These are phyloP conservation scores for Noctilio leporinus DNA, from an alignment of 2,113 vertebrate genomes.

Conservation along the genomic window DNA sequence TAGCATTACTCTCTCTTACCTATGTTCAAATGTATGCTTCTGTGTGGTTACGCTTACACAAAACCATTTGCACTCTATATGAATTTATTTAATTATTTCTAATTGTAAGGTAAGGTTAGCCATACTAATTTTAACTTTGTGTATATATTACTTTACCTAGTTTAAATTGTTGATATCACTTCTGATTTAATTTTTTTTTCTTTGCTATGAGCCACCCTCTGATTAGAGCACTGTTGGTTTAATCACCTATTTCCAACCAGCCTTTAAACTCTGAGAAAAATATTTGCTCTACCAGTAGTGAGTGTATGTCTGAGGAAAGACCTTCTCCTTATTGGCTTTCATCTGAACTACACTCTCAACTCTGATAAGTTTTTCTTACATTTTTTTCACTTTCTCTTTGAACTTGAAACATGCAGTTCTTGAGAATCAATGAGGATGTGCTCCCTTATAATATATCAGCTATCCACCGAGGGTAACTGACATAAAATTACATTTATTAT, in stretches of 20 bases:
- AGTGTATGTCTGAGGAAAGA: neutral
- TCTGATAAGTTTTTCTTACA: neutral
- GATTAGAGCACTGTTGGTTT: neutral
- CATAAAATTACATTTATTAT: neutral
- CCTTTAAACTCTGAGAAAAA: neutral
- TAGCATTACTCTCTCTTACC: neutral
- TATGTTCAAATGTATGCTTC: neutral
- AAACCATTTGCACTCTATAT: neutral
- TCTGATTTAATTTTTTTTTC: neutral
- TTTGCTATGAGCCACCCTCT: neutral
- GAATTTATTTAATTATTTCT: neutral
- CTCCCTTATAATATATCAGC: neutral
- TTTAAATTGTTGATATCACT: neutral
- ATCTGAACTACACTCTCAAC: neutral
- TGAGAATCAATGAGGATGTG: neutral
- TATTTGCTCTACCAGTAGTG: neutral
- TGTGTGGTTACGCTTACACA: neutral
- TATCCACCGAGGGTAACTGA: neutral
- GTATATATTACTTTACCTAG: neutral
- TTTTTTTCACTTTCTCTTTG: neutral
- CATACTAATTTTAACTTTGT: neutral
- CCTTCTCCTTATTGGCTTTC: neutral
- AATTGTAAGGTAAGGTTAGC: neutral
- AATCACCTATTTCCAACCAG: neutral
- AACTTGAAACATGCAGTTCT: neutral